Evolutionary conservation across 2,113 vertebrate genomes (phyloP).

Genomic region (Ancistrus triradiatus): DNA sequence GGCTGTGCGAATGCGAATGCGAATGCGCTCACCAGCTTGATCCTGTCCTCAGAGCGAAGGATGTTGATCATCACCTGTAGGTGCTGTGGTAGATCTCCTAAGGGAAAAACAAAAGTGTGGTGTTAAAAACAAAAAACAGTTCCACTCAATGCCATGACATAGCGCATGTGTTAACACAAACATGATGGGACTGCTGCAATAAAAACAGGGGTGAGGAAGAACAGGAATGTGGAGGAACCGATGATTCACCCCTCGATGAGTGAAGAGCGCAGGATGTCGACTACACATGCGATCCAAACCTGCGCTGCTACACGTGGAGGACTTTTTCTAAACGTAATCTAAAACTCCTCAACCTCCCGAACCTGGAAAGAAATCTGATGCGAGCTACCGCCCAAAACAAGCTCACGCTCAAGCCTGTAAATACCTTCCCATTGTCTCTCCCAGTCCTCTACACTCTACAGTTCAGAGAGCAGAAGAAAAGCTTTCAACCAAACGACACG

Average conservation of each 20-base stretch:
- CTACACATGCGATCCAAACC: too few relatives aligned
- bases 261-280: too few relatives aligned
- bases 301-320: too few relatives aligned
- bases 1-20: too few relatives aligned
- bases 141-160: not conserved
- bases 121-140: conserved; percentile 8
- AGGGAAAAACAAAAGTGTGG: conserved; percentile 25
- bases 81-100: conserved; percentile 93
- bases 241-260: conserved; percentile 18
- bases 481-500: not conserved
- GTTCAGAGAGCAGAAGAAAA: too few relatives aligned
- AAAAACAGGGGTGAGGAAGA: not conserved
- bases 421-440: not conserved
- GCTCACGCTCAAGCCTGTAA: not conserved
- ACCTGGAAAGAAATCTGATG: too few relatives aligned
- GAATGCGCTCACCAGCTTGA: conserved; percentile 81
- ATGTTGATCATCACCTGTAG: conserved; percentile 97
- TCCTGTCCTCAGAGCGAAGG: conserved; percentile 90
- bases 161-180: not conserved
- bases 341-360: too few relatives aligned
- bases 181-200: not conserved
- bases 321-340: too few relatives aligned
- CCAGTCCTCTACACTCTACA: too few relatives aligned
- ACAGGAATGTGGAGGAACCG: not conserved
- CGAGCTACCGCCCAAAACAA: not conserved